Percentiles rank a stretch among this genome's conserved stretches.
phyloP scores from a whole-genome alignment of 1,140 invertebrate genomes.

The Trichonephila clavipes region DNA sequence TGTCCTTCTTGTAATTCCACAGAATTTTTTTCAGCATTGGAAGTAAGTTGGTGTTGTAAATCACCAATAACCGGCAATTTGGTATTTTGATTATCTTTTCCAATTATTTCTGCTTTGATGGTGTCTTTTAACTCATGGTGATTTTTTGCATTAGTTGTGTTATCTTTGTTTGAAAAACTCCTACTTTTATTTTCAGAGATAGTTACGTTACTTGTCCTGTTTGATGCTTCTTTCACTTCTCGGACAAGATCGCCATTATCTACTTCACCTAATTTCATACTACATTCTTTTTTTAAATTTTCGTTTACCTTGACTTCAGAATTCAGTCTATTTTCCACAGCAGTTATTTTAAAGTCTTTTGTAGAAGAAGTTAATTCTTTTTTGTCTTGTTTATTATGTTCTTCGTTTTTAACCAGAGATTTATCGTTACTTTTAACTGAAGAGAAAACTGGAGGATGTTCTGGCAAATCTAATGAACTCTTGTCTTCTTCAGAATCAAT shows the following conservation, averaged over 20 bases:
- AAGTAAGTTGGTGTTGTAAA: no score
- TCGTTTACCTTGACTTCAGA: background rate
- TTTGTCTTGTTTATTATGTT: background rate
- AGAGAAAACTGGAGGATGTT: constrained; percentile 11
- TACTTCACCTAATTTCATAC: background rate
- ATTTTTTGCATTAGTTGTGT: no score
- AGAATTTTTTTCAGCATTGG: no score
- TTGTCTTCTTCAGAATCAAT: background rate
- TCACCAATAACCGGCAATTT: no score
- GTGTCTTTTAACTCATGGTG: no score
- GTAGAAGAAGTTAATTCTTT: background rate
- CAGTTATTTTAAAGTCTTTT: no score
- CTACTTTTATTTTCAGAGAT: no score
- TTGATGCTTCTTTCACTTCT: background rate
- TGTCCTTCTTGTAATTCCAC: no score
- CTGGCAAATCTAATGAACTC: background rate
- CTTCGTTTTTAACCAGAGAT: background rate
- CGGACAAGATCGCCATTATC: background rate
- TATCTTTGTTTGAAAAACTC: no score
- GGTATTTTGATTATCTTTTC: no score
- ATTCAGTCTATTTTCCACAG: background rate
- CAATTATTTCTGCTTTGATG: no score
- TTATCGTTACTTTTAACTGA: background rate
- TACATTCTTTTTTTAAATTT: background rate
- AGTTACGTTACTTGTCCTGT: background rate